Percentiles rank a stretch among this genome's conserved stretches.
These are phyloP conservation scores for Meiosimyza decipiens DNA, from an alignment of 2,888 invertebrate genomes.

Conservation along the genomic window DNA sequence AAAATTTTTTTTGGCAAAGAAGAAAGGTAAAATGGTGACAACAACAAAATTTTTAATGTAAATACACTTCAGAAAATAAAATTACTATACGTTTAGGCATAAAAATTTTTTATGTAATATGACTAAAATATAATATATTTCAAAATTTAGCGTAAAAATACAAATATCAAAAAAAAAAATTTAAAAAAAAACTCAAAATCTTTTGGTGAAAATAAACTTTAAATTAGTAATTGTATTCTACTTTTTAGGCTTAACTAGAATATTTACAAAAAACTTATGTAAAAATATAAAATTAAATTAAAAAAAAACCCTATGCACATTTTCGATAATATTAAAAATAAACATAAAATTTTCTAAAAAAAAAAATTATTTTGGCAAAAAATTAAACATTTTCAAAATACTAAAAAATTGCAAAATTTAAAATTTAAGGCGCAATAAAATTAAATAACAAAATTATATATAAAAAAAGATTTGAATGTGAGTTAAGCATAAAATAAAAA, in stretches of 20 bases:
- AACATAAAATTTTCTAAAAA: slow-evolving; percentile 30
- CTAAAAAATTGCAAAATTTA: slow-evolving; percentile 35
- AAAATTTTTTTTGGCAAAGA: not conserved
- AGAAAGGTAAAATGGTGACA: slow-evolving; percentile 30
- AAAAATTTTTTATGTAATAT: slow-evolving; percentile 45
- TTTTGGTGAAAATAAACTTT: slow-evolving; percentile 39
- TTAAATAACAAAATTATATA: not conserved
- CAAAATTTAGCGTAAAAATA: slow-evolving; percentile 42
- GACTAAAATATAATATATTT: slow-evolving; percentile 38
- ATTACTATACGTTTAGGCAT: slow-evolving; percentile 43
- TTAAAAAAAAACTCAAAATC: slow-evolving; percentile 37
- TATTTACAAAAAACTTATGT: slow-evolving; percentile 55
- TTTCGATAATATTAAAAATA: slow-evolving; percentile 36
- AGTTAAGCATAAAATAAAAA: slow-evolving; percentile 21
- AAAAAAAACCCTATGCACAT: slow-evolving; percentile 27
- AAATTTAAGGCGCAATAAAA: slow-evolving; percentile 39
- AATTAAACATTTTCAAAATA: slow-evolving; percentile 27
- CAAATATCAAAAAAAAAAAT: slow-evolving; percentile 42
- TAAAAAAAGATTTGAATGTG: slow-evolving; percentile 4
- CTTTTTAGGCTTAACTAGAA: slow-evolving; percentile 49
- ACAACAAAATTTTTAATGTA: slow-evolving; percentile 9
- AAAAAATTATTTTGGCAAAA: slow-evolving; percentile 29
- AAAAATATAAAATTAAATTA: slow-evolving; percentile 44
- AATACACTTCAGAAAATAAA: slow-evolving; percentile 40
- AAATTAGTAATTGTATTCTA: slow-evolving; percentile 2